These are phyloP conservation scores for Dryococelus australis DNA, from an alignment of 2,888 invertebrate genomes.

Conservation along the genomic window DNA sequence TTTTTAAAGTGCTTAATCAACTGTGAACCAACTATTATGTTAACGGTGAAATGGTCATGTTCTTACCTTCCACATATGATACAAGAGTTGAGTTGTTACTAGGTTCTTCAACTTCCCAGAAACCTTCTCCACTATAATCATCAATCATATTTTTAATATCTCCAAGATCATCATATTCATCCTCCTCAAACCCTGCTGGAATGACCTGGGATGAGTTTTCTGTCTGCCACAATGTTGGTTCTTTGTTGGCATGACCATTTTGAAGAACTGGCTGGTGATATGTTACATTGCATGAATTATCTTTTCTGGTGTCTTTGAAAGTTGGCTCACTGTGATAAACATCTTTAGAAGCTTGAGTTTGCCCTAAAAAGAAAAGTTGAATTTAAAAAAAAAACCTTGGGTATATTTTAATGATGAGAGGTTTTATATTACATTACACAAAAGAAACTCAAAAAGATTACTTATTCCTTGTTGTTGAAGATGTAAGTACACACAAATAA, in stretches of 20 bases:
- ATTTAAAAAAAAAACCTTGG: background rate
- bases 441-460: too few species aligned
- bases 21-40: too few species aligned
- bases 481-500: too few species aligned
- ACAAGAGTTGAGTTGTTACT: background rate
- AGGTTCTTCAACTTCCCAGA: background rate
- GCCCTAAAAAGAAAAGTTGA: background rate
- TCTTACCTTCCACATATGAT: background rate
- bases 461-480: too few species aligned
- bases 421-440: too few species aligned
- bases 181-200: background rate
- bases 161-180: background rate
- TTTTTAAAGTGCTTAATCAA: too few species aligned
- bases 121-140: background rate
- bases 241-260: background rate
- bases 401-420: too few species aligned
- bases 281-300: background rate
- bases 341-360: background rate
- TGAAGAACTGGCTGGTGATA: background rate
- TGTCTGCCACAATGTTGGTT: background rate
- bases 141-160: background rate
- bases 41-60: background rate
- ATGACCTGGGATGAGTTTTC: background rate
- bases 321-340: background rate
- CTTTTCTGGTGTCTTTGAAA: background rate